Evolutionary conservation across 2,888 invertebrate species (phyloP).

Genomic region (Callimorpha dominula): DNA sequence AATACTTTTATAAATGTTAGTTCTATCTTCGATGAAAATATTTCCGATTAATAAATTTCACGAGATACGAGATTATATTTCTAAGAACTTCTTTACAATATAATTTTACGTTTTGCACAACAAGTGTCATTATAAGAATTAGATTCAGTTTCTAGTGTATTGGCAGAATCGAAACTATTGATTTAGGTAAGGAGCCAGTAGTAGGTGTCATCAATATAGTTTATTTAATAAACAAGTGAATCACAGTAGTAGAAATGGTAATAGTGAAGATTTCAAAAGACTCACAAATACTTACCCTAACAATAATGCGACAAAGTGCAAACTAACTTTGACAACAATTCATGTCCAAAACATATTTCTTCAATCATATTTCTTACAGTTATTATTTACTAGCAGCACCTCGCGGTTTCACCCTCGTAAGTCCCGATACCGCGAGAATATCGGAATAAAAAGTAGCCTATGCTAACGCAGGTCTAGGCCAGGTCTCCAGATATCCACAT

Average conservation of each 20-base stretch:
- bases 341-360: no score
- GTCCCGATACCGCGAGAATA: no score
- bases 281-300: background rate
- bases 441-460: no score
- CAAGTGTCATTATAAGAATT: slow-evolving; percentile 13
- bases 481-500: no score
- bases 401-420: no score
- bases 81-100: background rate
- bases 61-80: background rate
- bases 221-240: background rate
- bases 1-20: background rate
- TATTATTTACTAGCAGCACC: no score
- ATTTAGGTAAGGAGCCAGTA: slow-evolving; percentile 6
- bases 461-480: no score
- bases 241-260: background rate
- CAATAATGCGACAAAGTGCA: no score
- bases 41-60: background rate
- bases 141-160: background rate
- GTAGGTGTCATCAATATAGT: background rate
- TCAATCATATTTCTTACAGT: no score
- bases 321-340: no score
- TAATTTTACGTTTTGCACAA: background rate
- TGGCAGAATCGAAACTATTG: slow-evolving; percentile 4
- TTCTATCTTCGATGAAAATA: background rate
- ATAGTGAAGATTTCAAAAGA: background rate